phyloP scores from a whole-genome alignment of 2,888 invertebrate species.

The Thalpophila matura region DNA sequence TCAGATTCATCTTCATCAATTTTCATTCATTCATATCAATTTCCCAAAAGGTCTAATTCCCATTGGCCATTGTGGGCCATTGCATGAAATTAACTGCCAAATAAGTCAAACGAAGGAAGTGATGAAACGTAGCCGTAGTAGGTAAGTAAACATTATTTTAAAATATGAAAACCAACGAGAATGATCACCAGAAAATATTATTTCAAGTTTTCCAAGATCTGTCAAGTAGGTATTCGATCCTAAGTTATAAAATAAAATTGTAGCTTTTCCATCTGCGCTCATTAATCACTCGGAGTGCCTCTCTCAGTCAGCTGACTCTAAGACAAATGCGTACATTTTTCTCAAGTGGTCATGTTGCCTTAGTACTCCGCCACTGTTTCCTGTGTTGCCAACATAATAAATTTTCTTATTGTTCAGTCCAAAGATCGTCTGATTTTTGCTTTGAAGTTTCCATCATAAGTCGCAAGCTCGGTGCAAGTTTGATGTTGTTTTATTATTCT shows the following conservation, averaged over 20 bases:
- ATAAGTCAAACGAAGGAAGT: too few species aligned
- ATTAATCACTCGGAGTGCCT: constrained; percentile 63
- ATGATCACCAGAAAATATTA: constrained; percentile 43
- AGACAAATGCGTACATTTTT: constrained; percentile 67
- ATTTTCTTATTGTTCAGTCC: constrained; percentile 47
- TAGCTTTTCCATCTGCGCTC: constrained; percentile 51
- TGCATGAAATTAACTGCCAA: too few species aligned
- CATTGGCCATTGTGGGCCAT: too few species aligned
- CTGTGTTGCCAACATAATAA: constrained; percentile 49
- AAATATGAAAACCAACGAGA: constrained; percentile 13
- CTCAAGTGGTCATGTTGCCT: constrained; percentile 56
- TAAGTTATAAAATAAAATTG: constrained; percentile 53
- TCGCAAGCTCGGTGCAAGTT: not conserved
- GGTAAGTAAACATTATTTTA: too few species aligned
- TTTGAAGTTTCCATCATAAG: constrained; percentile 6
- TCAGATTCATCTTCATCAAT: too few species aligned
- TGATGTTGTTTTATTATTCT: too few species aligned
- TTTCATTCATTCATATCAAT: too few species aligned
- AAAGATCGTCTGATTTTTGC: constrained; percentile 25
- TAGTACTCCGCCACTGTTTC: constrained; percentile 52
- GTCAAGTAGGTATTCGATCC: constrained; percentile 36
- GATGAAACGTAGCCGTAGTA: too few species aligned
- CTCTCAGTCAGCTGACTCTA: constrained; percentile 43
- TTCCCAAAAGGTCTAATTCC: too few species aligned
- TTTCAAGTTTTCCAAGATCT: constrained; percentile 28